These are phyloP conservation scores for Drosophila repleta DNA, from an alignment of 1,140 invertebrate genomes.

Conservation along the genomic window DNA sequence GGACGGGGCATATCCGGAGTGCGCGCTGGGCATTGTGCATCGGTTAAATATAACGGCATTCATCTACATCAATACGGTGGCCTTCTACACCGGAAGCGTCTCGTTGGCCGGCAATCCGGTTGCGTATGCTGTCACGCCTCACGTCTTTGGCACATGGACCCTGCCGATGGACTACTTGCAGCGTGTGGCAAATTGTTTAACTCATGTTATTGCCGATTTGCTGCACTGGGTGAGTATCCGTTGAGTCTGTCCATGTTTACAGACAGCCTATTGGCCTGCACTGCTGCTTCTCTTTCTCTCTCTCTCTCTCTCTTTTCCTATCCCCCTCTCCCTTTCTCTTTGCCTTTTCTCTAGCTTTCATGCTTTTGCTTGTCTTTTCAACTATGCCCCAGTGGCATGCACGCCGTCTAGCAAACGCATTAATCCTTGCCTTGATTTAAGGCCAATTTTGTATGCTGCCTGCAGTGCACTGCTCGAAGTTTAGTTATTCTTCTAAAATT, in stretches of 20 bases:
- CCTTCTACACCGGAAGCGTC: slow-evolving; percentile 88
- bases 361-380: background rate
- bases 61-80: slow-evolving; percentile 89
- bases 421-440: slow-evolving; percentile 82
- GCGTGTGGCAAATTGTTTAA: slow-evolving; percentile 86
- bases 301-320: background rate
- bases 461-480: slow-evolving; percentile 16
- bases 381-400: slow-evolving; percentile 23
- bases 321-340: background rate
- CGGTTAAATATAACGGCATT: slow-evolving; percentile 89
- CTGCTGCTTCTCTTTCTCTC: background rate
- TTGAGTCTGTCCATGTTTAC: background rate
- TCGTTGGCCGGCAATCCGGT: slow-evolving; percentile 88
- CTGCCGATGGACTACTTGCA: slow-evolving; percentile 88
- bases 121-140: slow-evolving; percentile 89
- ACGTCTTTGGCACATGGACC: slow-evolving; percentile 87
- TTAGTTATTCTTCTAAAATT: too few species aligned
- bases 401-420: slow-evolving; percentile 48
- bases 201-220: slow-evolving; percentile 78
- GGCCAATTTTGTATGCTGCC: slow-evolving; percentile 64
- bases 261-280: slow-evolving; percentile 27
- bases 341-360: background rate
- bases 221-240: slow-evolving; percentile 43
- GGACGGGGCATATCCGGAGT: slow-evolving; percentile 91
- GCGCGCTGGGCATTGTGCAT: slow-evolving; percentile 88